A percentile compares a stretch with the other conserved stretches of the same genome.
Conservation (phyloP, 1,140 invertebrate genomes). For the Drosophila tropicalis region DNA sequence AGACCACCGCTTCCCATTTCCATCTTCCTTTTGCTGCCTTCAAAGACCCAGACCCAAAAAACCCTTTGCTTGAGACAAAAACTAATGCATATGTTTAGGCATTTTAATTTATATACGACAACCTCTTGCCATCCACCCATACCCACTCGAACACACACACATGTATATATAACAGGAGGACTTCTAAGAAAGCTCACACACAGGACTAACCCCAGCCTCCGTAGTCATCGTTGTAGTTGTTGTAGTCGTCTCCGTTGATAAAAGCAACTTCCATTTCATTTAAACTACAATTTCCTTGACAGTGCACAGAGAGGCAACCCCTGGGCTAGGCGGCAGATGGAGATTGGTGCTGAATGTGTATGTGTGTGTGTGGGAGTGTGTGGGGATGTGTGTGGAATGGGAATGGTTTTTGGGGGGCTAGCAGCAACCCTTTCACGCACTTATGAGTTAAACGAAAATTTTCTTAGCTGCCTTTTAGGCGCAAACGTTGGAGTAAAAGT, state of each 20-base stretch:
- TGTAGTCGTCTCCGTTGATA: constrained; percentile 64
- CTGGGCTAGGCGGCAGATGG: not conserved
- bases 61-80: constrained; percentile 65
- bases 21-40: not conserved
- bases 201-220: constrained; percentile 35
- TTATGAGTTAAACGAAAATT: constrained; percentile 82
- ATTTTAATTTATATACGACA: constrained; percentile 82
- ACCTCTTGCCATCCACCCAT: not conserved
- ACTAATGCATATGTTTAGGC: constrained; percentile 82
- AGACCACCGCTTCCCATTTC: not conserved
- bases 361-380: constrained; percentile 6
- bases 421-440: constrained; percentile 79
- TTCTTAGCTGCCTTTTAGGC: constrained; percentile 81
- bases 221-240: not conserved
- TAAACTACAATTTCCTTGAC: constrained; percentile 82
- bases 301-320: constrained; percentile 55
- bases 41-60: constrained; percentile 22
- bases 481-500: constrained; percentile 28
- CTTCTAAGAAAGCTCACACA: constrained; percentile 72
- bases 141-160: constrained; percentile 2
- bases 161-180: constrained; percentile 27
- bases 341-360: constrained; percentile 1
- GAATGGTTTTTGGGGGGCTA: constrained; percentile 11
- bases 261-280: constrained; percentile 82
- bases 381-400: constrained; percentile 3